Conservation (phyloP, 2,888 invertebrate species). For the Macrophya alboannulata region DNA sequence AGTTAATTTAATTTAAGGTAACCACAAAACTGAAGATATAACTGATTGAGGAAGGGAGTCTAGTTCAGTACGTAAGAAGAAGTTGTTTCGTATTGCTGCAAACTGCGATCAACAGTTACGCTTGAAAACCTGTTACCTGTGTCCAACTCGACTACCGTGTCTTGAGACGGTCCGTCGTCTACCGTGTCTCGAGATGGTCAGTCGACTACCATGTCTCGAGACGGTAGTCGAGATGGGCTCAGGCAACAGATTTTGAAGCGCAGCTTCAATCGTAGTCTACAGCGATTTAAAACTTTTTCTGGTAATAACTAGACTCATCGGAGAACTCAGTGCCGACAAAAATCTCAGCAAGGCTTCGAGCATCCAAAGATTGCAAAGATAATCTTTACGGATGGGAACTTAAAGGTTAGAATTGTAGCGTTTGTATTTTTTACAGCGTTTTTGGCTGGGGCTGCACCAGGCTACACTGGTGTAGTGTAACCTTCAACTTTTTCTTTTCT, state of each 20-base stretch:
- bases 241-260: background rate
- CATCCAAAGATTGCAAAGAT: background rate
- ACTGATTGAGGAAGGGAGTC: background rate
- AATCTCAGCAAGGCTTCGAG: background rate
- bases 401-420: background rate
- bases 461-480: background rate
- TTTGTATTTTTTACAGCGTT: background rate
- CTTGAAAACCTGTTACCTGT: constrained; percentile 2
- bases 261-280: background rate
- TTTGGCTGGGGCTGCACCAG: background rate
- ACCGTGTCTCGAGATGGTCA: too few species aligned
- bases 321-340: background rate
- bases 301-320: background rate
- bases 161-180: too few species aligned
- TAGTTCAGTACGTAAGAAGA: background rate
- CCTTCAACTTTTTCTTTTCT: background rate
- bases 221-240: background rate
- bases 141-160: background rate
- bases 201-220: too few species aligned
- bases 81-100: background rate
- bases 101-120: background rate
- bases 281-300: background rate
- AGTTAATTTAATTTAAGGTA: background rate
- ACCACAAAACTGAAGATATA: background rate
- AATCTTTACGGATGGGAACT: background rate